A percentile compares a stretch with the other conserved stretches of the same genome.
Conservation (phyloP, 2,113 vertebrate genomes). For the Scomber japonicus region DNA sequence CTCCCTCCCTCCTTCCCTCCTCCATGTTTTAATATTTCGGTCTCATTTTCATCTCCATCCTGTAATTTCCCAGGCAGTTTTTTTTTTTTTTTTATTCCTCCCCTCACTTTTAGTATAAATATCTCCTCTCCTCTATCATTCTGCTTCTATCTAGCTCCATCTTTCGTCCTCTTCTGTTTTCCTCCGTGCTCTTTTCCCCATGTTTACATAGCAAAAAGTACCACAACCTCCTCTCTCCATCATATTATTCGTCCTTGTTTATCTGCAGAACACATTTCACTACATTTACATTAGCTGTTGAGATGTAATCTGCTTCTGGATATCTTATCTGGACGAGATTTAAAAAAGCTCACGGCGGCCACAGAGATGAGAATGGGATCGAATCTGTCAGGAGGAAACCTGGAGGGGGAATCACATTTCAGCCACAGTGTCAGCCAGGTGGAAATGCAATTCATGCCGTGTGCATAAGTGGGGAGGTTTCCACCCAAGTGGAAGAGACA, state of each 20-base stretch:
- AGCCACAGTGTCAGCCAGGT: slow-evolving; percentile 29
- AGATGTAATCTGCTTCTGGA: slow-evolving; percentile 13
- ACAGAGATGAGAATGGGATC: slow-evolving; percentile 3
- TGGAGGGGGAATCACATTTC: slow-evolving; percentile 5
- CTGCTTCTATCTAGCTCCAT: neutral
- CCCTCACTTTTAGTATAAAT: too few relatives aligned
- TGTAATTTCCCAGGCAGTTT: slow-evolving; percentile 2
- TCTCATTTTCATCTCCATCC: slow-evolving; percentile 5
- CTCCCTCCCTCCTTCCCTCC: slow-evolving; percentile 22
- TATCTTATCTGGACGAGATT: neutral
- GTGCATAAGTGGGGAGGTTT: slow-evolving; percentile 3
- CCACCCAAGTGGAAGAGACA: slow-evolving; percentile 22
- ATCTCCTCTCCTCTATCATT: neutral
- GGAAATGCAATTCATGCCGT: slow-evolving; percentile 36
- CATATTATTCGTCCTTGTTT: neutral
- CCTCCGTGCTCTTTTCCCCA: too few relatives aligned
- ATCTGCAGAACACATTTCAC: neutral
- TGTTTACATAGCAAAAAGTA: neutral
- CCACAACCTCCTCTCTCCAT: neutral
- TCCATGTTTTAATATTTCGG: slow-evolving; percentile 19
- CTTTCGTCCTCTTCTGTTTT: neutral
- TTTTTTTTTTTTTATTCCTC: neutral
- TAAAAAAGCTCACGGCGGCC: neutral
- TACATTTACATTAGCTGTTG: slow-evolving; percentile 20
- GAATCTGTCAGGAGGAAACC: slow-evolving; percentile 12